Evolutionary conservation across 2,888 invertebrate genomes (phyloP).

Genomic region (Dysmachus trigonus): DNA sequence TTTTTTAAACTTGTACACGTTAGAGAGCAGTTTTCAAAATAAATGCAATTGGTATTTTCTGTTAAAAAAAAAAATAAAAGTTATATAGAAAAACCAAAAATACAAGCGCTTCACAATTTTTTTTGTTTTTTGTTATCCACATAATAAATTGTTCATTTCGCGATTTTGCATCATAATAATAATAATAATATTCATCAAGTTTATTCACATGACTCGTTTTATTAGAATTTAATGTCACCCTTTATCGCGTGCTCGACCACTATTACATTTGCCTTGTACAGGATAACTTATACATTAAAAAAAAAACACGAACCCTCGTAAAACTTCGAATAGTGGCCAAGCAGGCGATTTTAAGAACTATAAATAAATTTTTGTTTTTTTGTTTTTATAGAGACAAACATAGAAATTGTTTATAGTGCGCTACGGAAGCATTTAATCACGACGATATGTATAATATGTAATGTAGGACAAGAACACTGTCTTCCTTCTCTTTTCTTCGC

Average conservation of each 20-base stretch:
- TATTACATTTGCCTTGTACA: not conserved
- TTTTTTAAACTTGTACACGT: not conserved
- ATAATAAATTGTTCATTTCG: not conserved
- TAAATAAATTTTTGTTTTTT: not conserved
- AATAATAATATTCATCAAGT: not conserved
- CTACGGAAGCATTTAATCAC: not conserved
- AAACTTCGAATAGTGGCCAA: not conserved
- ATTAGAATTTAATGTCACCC: not conserved
- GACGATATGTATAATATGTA: constrained; percentile 15
- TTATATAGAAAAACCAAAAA: not conserved
- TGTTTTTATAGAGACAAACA: not conserved
- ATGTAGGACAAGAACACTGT: not conserved
- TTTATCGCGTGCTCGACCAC: not conserved
- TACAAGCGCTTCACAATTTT: not conserved
- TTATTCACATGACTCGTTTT: not conserved
- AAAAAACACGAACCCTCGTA: not conserved
- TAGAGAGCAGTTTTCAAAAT: not conserved
- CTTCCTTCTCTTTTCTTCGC: not conserved
- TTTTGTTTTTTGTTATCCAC: not conserved
- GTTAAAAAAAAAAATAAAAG: not conserved
- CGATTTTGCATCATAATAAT: not conserved
- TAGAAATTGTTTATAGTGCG: constrained; percentile 30
- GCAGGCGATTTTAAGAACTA: not conserved
- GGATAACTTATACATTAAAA: not conserved
- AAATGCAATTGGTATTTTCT: not conserved